Evolutionary conservation across 2,797 vertebrate species (phyloP), one percentile per base, ranked within the genome.

Genomic region (Oceanodroma leucorhoa): DNA sequence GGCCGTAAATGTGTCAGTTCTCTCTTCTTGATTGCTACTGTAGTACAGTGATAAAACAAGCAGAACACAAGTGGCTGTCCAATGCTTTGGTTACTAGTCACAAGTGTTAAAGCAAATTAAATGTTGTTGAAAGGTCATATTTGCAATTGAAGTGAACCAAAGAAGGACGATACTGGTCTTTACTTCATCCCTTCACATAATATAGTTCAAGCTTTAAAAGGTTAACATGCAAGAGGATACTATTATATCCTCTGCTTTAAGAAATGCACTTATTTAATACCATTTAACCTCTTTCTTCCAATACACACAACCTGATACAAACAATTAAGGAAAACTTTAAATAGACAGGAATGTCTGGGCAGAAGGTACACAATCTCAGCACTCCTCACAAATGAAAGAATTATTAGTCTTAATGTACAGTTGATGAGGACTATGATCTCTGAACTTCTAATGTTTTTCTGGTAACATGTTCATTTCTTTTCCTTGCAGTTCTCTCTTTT

Each of bases 1-100:
- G 96, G 96, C 95, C 93, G 94, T 91, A 87, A 91, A 95, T 26
- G 54, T 82, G 84, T 93, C 91, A 58, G 83, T 87, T 95, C 70
- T 66, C 89, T 73, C 89, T 88, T 87, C 71, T 62, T 93, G 58
- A 88, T 76, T 87, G 86, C 73, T 89, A 90, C 78, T 67, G 48
- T 51, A 94, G 73, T 76, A 92, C 60, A 71, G 84, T 66, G 81
- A 87, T 91, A 94, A 86, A 96, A 70, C 48, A 65, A 93, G 92
- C 48, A 72, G 79, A 96, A 91, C 40, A 81, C 86, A 92, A 87
- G 53, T 76, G 76, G 51, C n/a, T 86, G 72, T 62, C 66, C 78
- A 43, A 61, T 6, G 11, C 36, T 72, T 85, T 60, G 73, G 92
- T 83, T 88, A 83, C 78, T 78, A 91, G 84, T 89, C 75, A 61